These are phyloP conservation scores for Monodelphis domestica DNA, from an alignment of 2,797 vertebrate genomes.

Conservation along the genomic window DNA sequence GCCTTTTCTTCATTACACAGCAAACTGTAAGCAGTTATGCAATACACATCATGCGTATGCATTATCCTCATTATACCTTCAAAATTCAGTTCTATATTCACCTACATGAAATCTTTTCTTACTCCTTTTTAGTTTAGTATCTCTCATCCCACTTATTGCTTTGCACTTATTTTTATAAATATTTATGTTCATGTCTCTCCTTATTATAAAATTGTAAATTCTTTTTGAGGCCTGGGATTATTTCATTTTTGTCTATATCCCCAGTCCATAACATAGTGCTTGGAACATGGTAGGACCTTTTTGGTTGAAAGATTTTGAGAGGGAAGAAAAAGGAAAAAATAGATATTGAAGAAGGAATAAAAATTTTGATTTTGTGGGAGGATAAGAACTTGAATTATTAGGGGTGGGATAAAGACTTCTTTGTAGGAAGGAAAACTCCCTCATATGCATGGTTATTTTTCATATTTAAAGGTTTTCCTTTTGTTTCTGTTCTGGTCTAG, in stretches of 20 bases:
- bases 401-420: not conserved
- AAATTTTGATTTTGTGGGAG: not conserved
- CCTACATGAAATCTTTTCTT: not conserved
- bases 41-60: too few species aligned
- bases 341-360: not conserved
- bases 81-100: not conserved
- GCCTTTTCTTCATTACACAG: not conserved
- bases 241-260: not conserved
- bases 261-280: not conserved
- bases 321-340: not conserved
- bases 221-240: not conserved
- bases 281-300: not conserved
- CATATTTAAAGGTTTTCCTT: too few species aligned
- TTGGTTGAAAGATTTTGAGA: not conserved
- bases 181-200: not conserved
- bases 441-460: too few species aligned
- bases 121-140: not conserved
- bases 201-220: not conserved
- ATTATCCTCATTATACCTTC: not conserved
- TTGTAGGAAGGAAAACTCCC: not conserved
- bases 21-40: not conserved
- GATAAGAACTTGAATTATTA: too few species aligned
- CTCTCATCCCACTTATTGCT: not conserved
- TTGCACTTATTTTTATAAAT: not conserved
- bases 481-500: too few species aligned